Base-by-base conservation (phyloP, 2,888 invertebrate genomes). In the Archaeoteleia sp. region DNA sequence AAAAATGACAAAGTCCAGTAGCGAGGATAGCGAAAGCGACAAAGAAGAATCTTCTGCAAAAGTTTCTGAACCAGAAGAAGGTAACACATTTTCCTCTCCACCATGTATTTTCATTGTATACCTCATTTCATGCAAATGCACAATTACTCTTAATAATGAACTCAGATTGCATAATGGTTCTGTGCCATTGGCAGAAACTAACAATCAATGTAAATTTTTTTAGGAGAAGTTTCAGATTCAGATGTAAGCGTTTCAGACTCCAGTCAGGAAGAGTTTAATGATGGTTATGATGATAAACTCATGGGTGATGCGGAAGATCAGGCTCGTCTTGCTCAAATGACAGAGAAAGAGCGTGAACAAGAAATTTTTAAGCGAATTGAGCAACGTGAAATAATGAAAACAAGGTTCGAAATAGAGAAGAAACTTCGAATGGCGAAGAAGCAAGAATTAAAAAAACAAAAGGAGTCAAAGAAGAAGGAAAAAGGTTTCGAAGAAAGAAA, bases 261-360 rank as follows among this genome's bases (percentile, higher is more conserved):
- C 0, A 90, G 90, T 51, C 93, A 95, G 70, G 93, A 93, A 73
- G 96, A 97, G 85, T 98, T 97, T 82, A 93, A 96, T 82, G 98
- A 98, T 87, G 98, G 98, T 68, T 97, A 95, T 77, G 98, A 97
- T 83, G 97, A 98, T 70, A 95, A 98, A 82, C 89, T 98, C 17
- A 97, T 98, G 93, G 97, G 97, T 0, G 97, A 98, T 85, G 97
- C 95, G 63, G 97, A 96, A 74, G 98, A 98, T 87, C 91, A 95
- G 77, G 93, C 94, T 1, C 87, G 95, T 0, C 87, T 98, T 35
- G 96, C 95, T 7, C 92, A 93, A 67, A 92, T 98, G 90, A 97
- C 97, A 0, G 98, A 98, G 83, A 97, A 96, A 79, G 98, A 98
- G 82, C 88, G 98, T 34, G 98, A 99, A 87, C 96, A 97, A 54